Evolutionary conservation across 2,113 vertebrate genomes (phyloP), one percentile per base, ranked within the genome.

Genomic region (Tetraodon nigroviridis): DNA sequence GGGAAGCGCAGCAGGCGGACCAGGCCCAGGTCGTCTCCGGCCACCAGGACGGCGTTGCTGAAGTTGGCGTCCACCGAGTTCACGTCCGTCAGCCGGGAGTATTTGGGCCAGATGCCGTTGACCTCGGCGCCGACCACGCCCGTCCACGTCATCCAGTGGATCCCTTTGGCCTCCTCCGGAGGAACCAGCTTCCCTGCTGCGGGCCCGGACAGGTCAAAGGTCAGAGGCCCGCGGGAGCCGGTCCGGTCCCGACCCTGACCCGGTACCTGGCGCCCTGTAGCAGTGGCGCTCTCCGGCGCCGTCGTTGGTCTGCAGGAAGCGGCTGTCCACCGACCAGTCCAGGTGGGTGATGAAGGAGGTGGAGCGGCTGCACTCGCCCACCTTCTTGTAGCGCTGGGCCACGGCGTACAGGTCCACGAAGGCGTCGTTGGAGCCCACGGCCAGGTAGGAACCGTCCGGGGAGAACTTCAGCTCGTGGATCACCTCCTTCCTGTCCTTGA

Each of bases 391-490:
- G 0, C 97, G 85, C 83, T 99, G 97, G 7, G 91, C 91, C 0
- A 97, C 92, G 0, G 95, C 93, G 0, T 99, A 98, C 60, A 98
- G 21, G 42, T 99, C 96, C 61, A 98, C 95, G 0, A 91, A 89
- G 10, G 96, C 94, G 0, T 98, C 97, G 0, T 98, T 98, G 4
- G 96, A 99, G n/a, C 95, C 96, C 73, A 96, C 97, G 0, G 95
- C 95, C 55, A 99, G 89, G 76, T 93, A 95, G 64, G 91, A 91
- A 15, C 96, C 94, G 5, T 99, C 97, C 0, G 95, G 97, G 17
- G 95, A 98, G 63, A 98, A 99, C 72, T 98, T 98, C 84, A 99
- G 93, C 86, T 98, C 96, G 0, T 99, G 97, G 79, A 99, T 95
- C 45, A 96, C 96, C 83, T 98, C 96, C 85, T 98, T 97, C 50